Evolutionary conservation across 1,140 invertebrate species (phyloP), one percentile per base, ranked within the genome.

Genomic region (Calycopis cecrops): DNA sequence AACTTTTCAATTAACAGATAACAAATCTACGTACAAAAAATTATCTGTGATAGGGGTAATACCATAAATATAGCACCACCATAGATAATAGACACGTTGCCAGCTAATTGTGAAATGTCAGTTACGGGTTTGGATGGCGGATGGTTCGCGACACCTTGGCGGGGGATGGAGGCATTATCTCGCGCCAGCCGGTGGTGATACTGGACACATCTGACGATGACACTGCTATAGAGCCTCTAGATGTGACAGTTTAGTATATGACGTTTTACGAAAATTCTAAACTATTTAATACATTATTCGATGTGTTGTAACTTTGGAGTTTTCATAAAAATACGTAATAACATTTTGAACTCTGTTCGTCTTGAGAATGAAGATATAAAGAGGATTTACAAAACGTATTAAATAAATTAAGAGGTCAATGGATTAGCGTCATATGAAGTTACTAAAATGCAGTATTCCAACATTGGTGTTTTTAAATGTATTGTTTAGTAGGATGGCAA

Each of bases 101-200:
- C 12, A 44, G 40, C 40, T 44, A 44, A 44, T 44, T 44, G 16
- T 17, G 40, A 44, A 44, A 14, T 44, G 40, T 44, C 40, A 44
- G 40, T 44, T 44, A 16, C 21, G 21, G 6, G 21, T 28, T 28
- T 28, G 2, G 6, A 28, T 28, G 21, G 21, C 21, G 21, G 21
- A 28, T 28, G 21, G 21, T 28, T 28, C 21, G 21, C 14, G 40
- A 37, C 40, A 44, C 40, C 40, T 44, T 44, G 14, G 40, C 40
- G 14, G 16, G 40, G 40, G 40, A 44, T 14, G 21, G 21, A 28
- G 21, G 21, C 21, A 28, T 28, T 28, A 28, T 28, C 14, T 14
- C 40, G 40, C 38, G 38, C 38, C 38, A 40, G 38, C 38, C 38
- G 38, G 38, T 12, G 38, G 12, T 28, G 21, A 28, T 28, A 28